Evolutionary conservation across 2,113 vertebrate species (phyloP).

Genomic region (human (Homo sapiens)): GRCh38 chr7:110648001-110648500

Average conservation of each 20-base stretch:
- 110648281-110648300: not conserved
- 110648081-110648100: not conserved
- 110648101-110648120: not conserved
- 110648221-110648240: not conserved
- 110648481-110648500: too few species aligned
- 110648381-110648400: not conserved
- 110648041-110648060: not conserved
- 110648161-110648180: conserved; percentile 4
- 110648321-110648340: not conserved
- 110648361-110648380: not conserved
- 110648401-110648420: not conserved
- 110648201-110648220: not conserved
- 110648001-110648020: not conserved
- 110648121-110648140: not conserved
- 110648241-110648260: not conserved
- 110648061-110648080: not conserved
- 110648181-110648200: not conserved
- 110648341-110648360: not conserved
- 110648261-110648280: not conserved
- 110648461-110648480: too few species aligned
- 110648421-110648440: not conserved
- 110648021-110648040: not conserved
- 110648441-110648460: not conserved
- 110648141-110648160: not conserved
- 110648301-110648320: not conserved